Percentiles rank a stretch among this genome's conserved stretches.
Conservation (phyloP, 1,140 invertebrate species). For the Heliconius hermathena region DNA sequence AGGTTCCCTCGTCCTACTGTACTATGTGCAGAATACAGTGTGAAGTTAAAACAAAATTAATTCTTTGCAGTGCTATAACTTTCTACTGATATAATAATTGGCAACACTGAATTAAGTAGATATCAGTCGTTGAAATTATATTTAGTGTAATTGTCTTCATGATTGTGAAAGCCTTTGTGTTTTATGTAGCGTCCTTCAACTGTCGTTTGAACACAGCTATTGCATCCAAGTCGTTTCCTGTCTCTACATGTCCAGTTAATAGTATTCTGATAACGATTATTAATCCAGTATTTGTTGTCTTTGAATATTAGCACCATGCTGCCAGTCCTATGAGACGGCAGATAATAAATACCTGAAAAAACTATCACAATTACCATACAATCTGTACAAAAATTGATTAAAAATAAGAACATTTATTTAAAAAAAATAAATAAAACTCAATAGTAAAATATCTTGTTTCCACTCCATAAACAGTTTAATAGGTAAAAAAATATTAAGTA, state of each 20-base stretch:
- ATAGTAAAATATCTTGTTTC: constrained; percentile 4
- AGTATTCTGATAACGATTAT: constrained; percentile 75
- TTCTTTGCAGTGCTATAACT: constrained; percentile 24
- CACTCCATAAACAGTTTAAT: constrained; percentile 16
- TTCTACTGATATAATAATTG: constrained; percentile 53
- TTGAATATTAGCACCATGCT: constrained; percentile 78
- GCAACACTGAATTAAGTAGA: constrained; percentile 36
- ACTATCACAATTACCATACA: constrained; percentile 38
- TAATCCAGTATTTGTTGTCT: constrained; percentile 79
- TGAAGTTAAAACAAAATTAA: no score
- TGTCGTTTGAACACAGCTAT: constrained; percentile 72
- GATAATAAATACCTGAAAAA: constrained; percentile 74
- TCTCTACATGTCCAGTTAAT: constrained; percentile 79
- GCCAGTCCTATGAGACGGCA: constrained; percentile 71
- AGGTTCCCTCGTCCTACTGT: no score
- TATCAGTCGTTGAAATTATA: constrained; percentile 77
- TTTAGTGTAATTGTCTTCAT: constrained; percentile 74
- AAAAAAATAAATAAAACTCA: neutral
- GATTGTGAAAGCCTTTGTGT: constrained; percentile 73
- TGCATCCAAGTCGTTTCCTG: constrained; percentile 68
- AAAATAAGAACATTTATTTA: neutral
- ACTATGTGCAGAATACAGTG: no score
- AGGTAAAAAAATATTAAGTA: constrained; percentile 22
- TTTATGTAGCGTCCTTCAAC: constrained; percentile 72
- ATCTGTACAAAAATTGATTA: constrained; percentile 16